phyloP scores from a whole-genome alignment of 2,888 invertebrate genomes.

The Acrocyrtus sp. region DNA sequence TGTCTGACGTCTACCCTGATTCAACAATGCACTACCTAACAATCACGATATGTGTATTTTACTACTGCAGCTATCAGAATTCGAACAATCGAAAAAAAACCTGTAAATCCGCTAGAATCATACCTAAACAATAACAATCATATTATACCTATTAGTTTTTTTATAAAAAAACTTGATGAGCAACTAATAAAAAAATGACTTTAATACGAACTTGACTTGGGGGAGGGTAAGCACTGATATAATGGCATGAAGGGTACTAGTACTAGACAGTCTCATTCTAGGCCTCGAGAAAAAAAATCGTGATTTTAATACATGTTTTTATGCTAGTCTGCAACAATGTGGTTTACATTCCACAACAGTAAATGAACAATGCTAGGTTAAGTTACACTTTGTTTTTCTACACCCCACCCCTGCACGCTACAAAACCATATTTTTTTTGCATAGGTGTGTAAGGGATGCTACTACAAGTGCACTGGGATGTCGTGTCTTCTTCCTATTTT shows the following conservation, averaged over 20 bases:
- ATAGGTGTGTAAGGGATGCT: too few relatives aligned
- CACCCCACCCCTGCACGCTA: constrained; percentile 2
- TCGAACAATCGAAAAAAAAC: constrained; percentile 5
- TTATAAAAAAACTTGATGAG: neutral
- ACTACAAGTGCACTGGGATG: neutral
- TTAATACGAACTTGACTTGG: neutral
- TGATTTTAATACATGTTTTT: neutral
- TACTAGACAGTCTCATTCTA: too few relatives aligned
- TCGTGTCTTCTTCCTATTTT: neutral
- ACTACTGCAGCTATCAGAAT: too few relatives aligned
- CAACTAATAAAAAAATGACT: neutral
- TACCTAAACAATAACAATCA: neutral
- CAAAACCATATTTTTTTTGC: neutral
- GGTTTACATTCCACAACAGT: neutral
- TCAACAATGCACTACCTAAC: too few relatives aligned
- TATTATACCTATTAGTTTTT: too few relatives aligned
- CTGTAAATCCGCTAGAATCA: constrained; percentile 16
- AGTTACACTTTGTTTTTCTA: constrained; percentile 8
- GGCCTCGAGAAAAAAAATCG: too few relatives aligned
- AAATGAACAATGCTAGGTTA: constrained; percentile 5
- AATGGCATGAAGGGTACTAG: too few relatives aligned
- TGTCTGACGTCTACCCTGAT: too few relatives aligned
- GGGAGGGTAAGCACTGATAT: too few relatives aligned
- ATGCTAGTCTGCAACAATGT: too few relatives aligned
- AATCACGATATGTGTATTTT: too few relatives aligned